Conservation (phyloP, 2,888 invertebrate genomes). For the Petrolisthes manimaculis region DNA sequence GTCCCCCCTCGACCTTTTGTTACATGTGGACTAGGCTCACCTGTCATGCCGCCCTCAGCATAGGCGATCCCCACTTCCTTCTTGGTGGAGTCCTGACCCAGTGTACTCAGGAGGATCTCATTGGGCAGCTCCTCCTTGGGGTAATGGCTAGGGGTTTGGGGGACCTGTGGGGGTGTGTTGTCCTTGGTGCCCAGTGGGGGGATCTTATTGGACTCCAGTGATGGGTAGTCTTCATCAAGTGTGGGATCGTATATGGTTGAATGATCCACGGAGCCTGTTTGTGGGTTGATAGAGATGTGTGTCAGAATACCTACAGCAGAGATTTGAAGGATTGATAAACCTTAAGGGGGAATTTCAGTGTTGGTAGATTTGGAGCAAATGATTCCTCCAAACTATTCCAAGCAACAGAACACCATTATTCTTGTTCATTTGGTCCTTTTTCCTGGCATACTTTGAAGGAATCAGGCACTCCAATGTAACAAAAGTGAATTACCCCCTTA, state of each 20-base stretch:
- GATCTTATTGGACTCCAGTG: constrained; percentile 49
- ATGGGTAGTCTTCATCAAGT: constrained; percentile 48
- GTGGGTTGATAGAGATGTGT: constrained; percentile 13
- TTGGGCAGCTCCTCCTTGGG: constrained; percentile 42
- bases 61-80: constrained; percentile 71
- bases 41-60: constrained; percentile 70
- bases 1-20: constrained; percentile 60
- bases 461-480: too few species aligned
- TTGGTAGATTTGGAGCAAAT: too few species aligned
- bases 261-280: constrained; percentile 58
- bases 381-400: too few species aligned
- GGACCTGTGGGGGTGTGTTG: neutral
- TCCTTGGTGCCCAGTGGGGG: constrained; percentile 35
- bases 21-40: constrained; percentile 67
- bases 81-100: constrained; percentile 32
- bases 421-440: too few species aligned
- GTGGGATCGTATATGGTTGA: constrained; percentile 51
- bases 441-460: too few species aligned
- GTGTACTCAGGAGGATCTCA: constrained; percentile 49
- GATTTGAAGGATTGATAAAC: neutral
- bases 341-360: too few species aligned
- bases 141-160: constrained; percentile 10
- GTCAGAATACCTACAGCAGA: constrained; percentile 23
- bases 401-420: too few species aligned
- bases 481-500: too few species aligned